phyloP scores from a whole-genome alignment of 2,113 vertebrate genomes.

The Macrotus californicus region DNA sequence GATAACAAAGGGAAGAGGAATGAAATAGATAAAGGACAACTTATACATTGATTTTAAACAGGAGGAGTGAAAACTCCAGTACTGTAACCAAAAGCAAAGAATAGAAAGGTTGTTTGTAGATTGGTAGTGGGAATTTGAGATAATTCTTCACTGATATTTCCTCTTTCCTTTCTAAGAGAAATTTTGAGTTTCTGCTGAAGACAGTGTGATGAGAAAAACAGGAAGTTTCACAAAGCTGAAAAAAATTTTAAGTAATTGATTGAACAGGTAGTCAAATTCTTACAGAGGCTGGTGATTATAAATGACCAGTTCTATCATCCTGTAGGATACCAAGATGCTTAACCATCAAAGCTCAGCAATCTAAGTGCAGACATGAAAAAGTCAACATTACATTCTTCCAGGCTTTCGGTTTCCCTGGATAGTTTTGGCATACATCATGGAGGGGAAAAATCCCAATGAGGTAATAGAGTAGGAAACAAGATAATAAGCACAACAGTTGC shows the following conservation, averaged over 20 bases:
- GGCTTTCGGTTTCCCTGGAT: background rate
- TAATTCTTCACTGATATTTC: background rate
- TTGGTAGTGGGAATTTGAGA: background rate
- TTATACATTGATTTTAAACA: background rate
- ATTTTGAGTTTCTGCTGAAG: background rate
- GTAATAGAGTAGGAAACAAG: background rate
- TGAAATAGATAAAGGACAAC: background rate
- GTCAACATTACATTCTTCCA: background rate
- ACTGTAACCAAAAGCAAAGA: background rate
- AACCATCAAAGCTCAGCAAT: background rate
- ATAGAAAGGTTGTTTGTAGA: background rate
- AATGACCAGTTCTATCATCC: background rate
- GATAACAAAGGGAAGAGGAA: background rate
- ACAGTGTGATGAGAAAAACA: background rate
- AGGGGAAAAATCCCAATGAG: background rate
- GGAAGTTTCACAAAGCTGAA: constrained; percentile 18
- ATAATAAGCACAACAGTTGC: background rate
- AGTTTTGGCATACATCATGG: background rate
- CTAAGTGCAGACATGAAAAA: background rate
- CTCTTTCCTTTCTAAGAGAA: background rate
- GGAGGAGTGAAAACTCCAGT: background rate
- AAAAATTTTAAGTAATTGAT: constrained; percentile 5
- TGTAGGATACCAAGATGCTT: background rate
- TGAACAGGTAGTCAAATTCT: background rate
- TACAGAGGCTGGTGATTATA: background rate